A percentile compares a stretch with the other conserved stretches of the same genome.
Conservation (phyloP, 2,113 vertebrate genomes). For the Bubalus kerabau region DNA sequence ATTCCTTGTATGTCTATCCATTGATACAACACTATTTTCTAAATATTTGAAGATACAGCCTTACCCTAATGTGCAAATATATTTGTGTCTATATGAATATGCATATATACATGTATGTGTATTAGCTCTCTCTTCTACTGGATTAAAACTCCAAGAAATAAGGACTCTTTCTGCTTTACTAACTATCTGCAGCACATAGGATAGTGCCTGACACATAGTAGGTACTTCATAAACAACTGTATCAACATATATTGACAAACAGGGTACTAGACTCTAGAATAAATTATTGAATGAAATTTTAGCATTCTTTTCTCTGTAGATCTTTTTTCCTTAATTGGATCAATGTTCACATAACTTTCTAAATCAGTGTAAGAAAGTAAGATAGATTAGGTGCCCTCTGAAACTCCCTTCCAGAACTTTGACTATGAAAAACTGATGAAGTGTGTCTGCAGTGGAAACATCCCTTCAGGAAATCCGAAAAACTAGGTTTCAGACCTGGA, state of each 20-base stretch:
- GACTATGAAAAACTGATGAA: not conserved
- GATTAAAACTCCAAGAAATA: not conserved
- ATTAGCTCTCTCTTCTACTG: not conserved
- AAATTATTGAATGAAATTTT: constrained; percentile 18
- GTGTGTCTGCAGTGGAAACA: not conserved
- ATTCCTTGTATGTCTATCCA: not conserved
- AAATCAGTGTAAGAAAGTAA: constrained; percentile 1
- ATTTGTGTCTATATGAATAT: not conserved
- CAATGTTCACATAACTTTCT: not conserved
- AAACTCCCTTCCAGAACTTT: not conserved
- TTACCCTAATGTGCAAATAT: not conserved
- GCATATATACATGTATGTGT: not conserved
- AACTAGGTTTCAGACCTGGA: not conserved
- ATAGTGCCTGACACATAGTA: not conserved
- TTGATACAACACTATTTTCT: not conserved
- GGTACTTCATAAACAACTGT: not conserved
- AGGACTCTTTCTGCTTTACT: not conserved
- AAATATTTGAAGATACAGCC: not conserved
- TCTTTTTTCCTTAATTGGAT: not conserved
- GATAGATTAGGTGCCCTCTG: not conserved
- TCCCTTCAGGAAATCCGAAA: not conserved
- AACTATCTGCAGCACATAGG: not conserved
- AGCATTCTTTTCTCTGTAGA: not conserved
- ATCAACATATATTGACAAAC: not conserved
- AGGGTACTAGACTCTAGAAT: not conserved